Percentiles rank a stretch among this genome's conserved stretches.
Conservation (phyloP, 2,797 vertebrate species). For the Mormyrops attenuatus region DNA sequence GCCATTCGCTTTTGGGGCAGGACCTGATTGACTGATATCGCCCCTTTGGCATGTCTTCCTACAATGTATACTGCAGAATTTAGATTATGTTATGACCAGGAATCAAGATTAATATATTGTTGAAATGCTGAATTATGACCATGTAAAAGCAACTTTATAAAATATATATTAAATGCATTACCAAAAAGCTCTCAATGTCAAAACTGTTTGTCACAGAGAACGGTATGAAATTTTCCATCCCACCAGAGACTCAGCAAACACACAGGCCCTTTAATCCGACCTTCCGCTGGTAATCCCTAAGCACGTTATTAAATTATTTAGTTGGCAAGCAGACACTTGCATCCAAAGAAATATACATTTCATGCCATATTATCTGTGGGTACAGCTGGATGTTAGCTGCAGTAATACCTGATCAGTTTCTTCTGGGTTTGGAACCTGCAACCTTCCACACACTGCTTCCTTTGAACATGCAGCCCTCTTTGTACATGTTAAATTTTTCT, state of each 20-base stretch:
- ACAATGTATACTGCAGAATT: neutral
- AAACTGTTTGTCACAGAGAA: neutral
- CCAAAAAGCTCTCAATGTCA: neutral
- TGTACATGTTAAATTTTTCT: neutral
- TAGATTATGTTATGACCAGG: neutral
- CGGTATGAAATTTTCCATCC: neutral
- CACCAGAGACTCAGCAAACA: neutral
- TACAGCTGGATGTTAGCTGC: neutral
- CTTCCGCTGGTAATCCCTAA: neutral
- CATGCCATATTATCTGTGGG: neutral
- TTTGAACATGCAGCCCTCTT: neutral
- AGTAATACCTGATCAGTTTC: neutral
- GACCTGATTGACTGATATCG: neutral
- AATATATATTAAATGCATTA: neutral
- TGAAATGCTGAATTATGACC: neutral
- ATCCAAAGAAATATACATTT: neutral
- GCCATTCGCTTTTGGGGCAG: neutral
- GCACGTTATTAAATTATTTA: slow-evolving; percentile 12
- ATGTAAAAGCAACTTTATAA: neutral
- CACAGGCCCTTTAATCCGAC: neutral
- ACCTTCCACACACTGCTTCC: neutral
- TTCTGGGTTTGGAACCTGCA: neutral
- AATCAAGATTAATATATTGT: neutral
- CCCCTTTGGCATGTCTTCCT: neutral
- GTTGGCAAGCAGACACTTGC: slow-evolving; percentile 2